Evolutionary conservation across 2,888 invertebrate genomes (phyloP).

Genomic region (Eupithecia insigniata): DNA sequence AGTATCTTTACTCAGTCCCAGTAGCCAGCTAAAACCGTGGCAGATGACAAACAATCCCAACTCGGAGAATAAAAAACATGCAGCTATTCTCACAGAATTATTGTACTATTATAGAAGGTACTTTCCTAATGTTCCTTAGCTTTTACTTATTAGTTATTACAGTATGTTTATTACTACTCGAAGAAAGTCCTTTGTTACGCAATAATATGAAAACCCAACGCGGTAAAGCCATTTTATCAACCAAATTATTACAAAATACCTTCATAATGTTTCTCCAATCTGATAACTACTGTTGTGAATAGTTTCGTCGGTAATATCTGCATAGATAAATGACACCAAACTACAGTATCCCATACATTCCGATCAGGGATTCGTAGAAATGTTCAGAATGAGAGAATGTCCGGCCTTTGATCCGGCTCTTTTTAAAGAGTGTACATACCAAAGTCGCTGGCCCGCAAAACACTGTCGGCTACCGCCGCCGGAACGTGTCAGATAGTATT

Average conservation of each 20-base stretch:
- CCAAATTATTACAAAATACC: constrained; percentile 33
- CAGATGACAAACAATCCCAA: no score
- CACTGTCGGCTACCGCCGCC: no score
- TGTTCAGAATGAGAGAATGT: neutral
- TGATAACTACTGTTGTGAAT: constrained; percentile 32
- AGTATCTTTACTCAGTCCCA: no score
- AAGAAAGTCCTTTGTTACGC: constrained; percentile 2
- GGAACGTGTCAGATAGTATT: no score
- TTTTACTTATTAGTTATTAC: neutral
- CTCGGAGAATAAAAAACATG: no score
- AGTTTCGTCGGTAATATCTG: constrained; percentile 35
- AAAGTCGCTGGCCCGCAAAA: no score
- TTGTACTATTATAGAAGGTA: no score
- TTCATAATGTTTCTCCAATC: constrained; percentile 28
- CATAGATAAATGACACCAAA: constrained; percentile 43
- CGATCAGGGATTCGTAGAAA: constrained; percentile 29
- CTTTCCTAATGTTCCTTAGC: neutral
- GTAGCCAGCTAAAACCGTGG: no score
- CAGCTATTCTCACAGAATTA: no score
- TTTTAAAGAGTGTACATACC: no score
- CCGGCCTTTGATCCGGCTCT: constrained; percentile 16
- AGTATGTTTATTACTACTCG: neutral
- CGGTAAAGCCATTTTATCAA: constrained; percentile 20
- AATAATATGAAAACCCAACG: neutral
- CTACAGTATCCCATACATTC: constrained; percentile 41